Conservation (phyloP, 2,797 vertebrate species). For the Pseudocheirus occidentalis region DNA sequence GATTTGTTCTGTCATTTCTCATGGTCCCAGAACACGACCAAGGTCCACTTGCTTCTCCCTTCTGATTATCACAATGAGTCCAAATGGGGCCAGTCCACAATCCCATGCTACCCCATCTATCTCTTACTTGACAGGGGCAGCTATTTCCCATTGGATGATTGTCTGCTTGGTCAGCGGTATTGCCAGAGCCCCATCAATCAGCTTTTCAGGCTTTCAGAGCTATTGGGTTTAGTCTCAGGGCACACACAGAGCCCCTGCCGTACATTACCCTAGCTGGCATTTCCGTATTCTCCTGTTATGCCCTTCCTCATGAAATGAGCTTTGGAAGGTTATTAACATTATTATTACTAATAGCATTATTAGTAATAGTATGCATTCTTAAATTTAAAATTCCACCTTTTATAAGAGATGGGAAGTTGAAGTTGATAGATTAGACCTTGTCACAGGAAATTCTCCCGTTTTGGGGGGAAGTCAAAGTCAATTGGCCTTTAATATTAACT, state of each 20-base stretch:
- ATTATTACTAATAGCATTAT: neutral
- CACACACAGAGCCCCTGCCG: neutral
- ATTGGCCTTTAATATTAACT: neutral
- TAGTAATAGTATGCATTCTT: neutral
- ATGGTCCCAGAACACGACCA: neutral
- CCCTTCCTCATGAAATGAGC: neutral
- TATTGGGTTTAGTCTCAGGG: neutral
- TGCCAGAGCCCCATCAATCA: neutral
- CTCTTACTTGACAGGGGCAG: neutral
- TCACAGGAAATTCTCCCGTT: neutral
- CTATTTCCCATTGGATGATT: neutral
- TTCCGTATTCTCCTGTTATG: neutral
- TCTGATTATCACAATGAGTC: neutral
- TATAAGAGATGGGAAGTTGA: neutral
- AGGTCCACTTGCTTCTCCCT: neutral
- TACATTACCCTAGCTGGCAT: neutral
- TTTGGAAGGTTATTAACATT: neutral
- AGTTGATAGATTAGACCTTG: neutral
- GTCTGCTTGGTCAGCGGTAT: neutral
- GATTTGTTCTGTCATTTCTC: neutral
- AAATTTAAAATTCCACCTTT: neutral
- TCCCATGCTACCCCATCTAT: neutral
- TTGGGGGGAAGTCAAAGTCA: neutral
- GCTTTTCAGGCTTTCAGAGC: neutral
- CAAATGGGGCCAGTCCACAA: neutral